Percentiles rank a stretch among this genome's conserved stretches.
These are phyloP conservation scores for Nyctibius bracteatus DNA, from an alignment of 2,113 vertebrate genomes.

Conservation along the genomic window DNA sequence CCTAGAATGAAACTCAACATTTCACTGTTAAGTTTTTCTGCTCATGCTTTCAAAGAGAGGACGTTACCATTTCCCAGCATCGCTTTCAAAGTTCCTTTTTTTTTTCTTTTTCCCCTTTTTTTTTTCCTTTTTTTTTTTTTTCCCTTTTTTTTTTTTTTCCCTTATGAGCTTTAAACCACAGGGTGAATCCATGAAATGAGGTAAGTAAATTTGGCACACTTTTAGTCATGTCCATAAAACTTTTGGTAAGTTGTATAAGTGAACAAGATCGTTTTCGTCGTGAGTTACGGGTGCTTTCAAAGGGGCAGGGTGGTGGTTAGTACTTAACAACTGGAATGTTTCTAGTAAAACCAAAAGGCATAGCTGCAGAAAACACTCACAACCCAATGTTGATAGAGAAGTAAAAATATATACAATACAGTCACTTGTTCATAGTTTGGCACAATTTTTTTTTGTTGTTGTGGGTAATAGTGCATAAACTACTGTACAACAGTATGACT, in stretches of 20 bases:
- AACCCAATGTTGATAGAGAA: conserved; percentile 82
- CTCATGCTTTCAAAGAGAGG: conserved; percentile 65
- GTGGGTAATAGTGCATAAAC: conserved; percentile 92
- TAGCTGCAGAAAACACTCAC: conserved; percentile 87
- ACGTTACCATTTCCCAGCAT: conserved; percentile 40
- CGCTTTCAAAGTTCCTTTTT: conserved; percentile 41
- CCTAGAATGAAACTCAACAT: conserved; percentile 63
- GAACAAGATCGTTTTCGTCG: conserved; percentile 78
- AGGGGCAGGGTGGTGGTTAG: conserved; percentile 78
- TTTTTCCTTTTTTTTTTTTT: too few species aligned
- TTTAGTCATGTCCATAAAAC: conserved; percentile 84
- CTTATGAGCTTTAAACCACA: conserved; percentile 83
- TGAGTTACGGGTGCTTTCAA: conserved; percentile 92
- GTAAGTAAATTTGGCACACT: conserved; percentile 96
- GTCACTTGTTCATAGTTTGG: conserved; percentile 95
- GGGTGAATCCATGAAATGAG: conserved; percentile 86
- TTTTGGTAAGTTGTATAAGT: conserved; percentile 89
- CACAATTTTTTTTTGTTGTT: conserved; percentile 87
- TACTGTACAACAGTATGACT: conserved; percentile 93
- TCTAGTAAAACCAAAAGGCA: conserved; percentile 84
- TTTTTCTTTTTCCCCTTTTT: neutral
- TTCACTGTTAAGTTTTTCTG: conserved; percentile 57
- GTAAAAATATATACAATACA: conserved; percentile 91
- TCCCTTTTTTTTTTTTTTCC: neutral
- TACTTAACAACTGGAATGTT: conserved; percentile 89